Conservation (phyloP, 2,888 invertebrate species). For the Zygaena filipendulae region DNA sequence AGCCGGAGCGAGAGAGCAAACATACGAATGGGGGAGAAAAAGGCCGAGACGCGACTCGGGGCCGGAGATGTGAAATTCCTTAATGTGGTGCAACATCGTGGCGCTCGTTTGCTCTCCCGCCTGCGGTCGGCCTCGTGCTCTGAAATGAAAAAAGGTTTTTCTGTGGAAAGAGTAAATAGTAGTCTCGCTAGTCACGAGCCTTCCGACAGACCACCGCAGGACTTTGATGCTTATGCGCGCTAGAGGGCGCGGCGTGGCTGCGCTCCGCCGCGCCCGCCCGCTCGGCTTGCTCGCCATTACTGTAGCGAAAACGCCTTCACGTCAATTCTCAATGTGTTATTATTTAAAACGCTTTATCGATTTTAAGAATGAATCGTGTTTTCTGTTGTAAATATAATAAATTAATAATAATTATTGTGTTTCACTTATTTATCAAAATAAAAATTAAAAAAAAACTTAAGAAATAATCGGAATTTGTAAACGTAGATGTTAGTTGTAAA, state of each 20-base stretch:
- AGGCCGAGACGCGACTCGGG: slow-evolving; percentile 41
- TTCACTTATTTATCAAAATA: slow-evolving; percentile 67
- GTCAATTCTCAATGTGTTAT: slow-evolving; percentile 69
- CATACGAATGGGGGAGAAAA: slow-evolving; percentile 58
- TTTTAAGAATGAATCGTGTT: slow-evolving; percentile 58
- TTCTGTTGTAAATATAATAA: slow-evolving; percentile 66
- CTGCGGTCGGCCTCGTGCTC: slow-evolving; percentile 56
- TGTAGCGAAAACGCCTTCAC: slow-evolving; percentile 62
- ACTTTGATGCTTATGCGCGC: slow-evolving; percentile 25
- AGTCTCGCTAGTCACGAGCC: slow-evolving; percentile 58
- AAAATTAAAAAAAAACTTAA: no score
- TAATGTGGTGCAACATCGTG: slow-evolving; percentile 61
- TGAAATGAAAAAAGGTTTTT: slow-evolving; percentile 64
- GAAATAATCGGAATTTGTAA: slow-evolving; percentile 61
- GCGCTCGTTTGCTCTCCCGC: slow-evolving; percentile 61
- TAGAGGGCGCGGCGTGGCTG: neutral
- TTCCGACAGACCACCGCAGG: slow-evolving; percentile 57
- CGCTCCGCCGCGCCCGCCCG: slow-evolving; percentile 1
- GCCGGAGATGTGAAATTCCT: slow-evolving; percentile 64
- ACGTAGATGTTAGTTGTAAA: slow-evolving; percentile 66
- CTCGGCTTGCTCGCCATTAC: slow-evolving; percentile 54
- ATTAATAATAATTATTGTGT: slow-evolving; percentile 44
- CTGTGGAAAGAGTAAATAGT: slow-evolving; percentile 55
- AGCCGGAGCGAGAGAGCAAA: slow-evolving; percentile 60
- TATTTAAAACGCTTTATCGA: slow-evolving; percentile 65